Evolutionary conservation across 2,797 vertebrate species (phyloP).

Genomic region (Tenualosa ilisha): DNA sequence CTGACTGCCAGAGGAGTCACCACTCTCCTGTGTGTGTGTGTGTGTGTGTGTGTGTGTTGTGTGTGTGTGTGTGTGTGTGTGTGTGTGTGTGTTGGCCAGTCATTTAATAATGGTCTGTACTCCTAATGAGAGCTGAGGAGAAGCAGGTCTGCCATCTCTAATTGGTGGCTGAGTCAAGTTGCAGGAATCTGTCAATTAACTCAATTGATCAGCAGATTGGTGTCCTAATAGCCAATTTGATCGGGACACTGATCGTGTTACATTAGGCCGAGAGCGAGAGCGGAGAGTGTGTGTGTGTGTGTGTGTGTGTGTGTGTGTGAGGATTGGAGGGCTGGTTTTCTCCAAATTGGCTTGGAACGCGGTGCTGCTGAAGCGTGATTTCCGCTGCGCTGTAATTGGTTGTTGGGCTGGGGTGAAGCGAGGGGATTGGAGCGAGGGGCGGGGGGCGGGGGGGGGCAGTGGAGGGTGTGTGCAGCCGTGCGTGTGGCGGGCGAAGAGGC

Average conservation of each 20-base stretch:
- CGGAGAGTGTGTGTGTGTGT: slow-evolving; percentile 44
- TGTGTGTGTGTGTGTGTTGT: neutral
- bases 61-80: neutral
- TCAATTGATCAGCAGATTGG: slow-evolving; percentile 98
- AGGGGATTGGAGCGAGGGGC: slow-evolving; percentile 43
- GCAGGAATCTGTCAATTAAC: slow-evolving; percentile 99
- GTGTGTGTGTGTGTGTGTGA: slow-evolving; percentile 33
- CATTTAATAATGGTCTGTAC: slow-evolving; percentile 89
- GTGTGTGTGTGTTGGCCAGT: slow-evolving; percentile 61
- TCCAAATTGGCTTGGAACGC: slow-evolving; percentile 80
- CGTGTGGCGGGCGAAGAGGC: slow-evolving; percentile 60
- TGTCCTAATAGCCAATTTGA: slow-evolving; percentile 98
- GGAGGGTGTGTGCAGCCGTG: slow-evolving; percentile 55
- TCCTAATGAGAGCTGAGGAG: slow-evolving; percentile 92
- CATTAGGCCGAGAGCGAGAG: slow-evolving; percentile 68
- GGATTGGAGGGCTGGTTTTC: slow-evolving; percentile 57
- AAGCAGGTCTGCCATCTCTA: slow-evolving; percentile 84
- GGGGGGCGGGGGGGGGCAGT: neutral
- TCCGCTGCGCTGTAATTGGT: slow-evolving; percentile 54
- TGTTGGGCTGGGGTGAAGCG: neutral
- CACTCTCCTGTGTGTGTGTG: neutral
- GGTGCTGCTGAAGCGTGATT: slow-evolving; percentile 70
- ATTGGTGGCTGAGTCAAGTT: slow-evolving; percentile 94
- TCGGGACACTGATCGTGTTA: slow-evolving; percentile 91
- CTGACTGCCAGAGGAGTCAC: neutral